Base-by-base conservation (phyloP, 2,113 vertebrate genomes). In the Austrofundulus limnaeus region DNA sequence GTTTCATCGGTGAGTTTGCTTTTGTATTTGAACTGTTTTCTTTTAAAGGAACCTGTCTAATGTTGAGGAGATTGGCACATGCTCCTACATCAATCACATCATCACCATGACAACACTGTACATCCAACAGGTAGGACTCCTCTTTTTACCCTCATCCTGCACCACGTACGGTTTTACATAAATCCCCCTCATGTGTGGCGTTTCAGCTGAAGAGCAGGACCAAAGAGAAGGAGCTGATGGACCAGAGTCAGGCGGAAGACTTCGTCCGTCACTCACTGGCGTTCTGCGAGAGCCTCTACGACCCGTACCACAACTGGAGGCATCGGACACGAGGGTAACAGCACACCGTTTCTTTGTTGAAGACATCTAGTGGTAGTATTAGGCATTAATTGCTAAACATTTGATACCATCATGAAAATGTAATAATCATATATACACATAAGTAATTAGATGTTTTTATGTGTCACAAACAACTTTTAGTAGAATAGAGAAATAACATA, bases 31-130 rank as follows among this genome's bases (percentile, higher is more conserved):
- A 12, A n/a, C 39, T 14, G 24, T n/a, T 66, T n/a, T 61, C 65
- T 66, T 52, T 34, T 1, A 55, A 75, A 98, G 97, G 89, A 99
- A 99, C 90, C 87, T 98, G 68, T 95, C 95, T 80, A 99, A 98
- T 20, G 97, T 98, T 77, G 97, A 98, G 75, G 97, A 99, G 92
- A 97, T 99, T 72, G 96, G 97, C 24, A 95, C 94, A 65, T 99
- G 97, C 77, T 99, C 97, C 2, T 98, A 98, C 70, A 95, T 98
- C 89, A 98, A 98, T 88, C 94, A 98, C 80, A 92, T 98, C 72
- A 98, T 99, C 89, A 98, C 92, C 77, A 97, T 99, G 95, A 97
- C 97, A 48, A 99, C 97, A 0, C 91, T 98, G 15, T 99, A 98
- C 66, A 95, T 98, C 83, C 97, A 99, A 66, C 97, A 98, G 94